Evolutionary conservation across 2,797 vertebrate genomes (phyloP), one percentile per base, ranked within the genome.

Genomic region (Neoniphon sammara): DNA sequence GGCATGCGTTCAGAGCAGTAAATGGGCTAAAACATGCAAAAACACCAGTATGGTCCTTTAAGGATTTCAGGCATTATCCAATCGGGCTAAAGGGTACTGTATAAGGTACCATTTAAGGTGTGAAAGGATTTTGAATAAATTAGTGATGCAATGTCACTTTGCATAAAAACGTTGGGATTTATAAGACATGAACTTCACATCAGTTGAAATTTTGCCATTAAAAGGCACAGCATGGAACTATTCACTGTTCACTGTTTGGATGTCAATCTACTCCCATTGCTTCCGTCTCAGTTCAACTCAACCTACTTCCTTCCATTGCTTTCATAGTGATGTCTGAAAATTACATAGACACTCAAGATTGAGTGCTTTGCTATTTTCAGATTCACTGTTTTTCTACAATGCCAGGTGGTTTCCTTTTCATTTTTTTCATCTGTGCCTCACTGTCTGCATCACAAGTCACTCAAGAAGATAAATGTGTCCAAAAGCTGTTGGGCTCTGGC

Each of bases 401-500:
- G 4, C 52, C 52, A 27, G 52, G 23, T 54, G 52, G 21, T 27
- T 54, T 54, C 21, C 11, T 54, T 54, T 23, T 54, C 21, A 15
- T 54, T 54, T 23, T 54, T 23, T 10, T 25, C 31, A 59, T 57
- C 15, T 9, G 30, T 57, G 17, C 52, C 52, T 54, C 25, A 23
- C 52, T 42, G 34, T 23, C 39, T 8, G 27, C 59, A 46, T 61
- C 59, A 61, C 61, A 57, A 14, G 53, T 65, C 53, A 27, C 30
- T 46, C 55, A 21, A 39, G 46, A 63, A 68, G 74, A 59, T 36
- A 34, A 65, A 21, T 67, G 49, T 57, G 53, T 25, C 54, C 42
- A 56, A n/a, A 56, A 68, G n/a, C 42, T 62, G 25, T 62, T 4
- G 21, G 52, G 52, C 23, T 14, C 21, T 54, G 52, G 21, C 52